Evolutionary conservation across 2,113 vertebrate genomes (phyloP).

Genomic region (Notothenia rossii): DNA sequence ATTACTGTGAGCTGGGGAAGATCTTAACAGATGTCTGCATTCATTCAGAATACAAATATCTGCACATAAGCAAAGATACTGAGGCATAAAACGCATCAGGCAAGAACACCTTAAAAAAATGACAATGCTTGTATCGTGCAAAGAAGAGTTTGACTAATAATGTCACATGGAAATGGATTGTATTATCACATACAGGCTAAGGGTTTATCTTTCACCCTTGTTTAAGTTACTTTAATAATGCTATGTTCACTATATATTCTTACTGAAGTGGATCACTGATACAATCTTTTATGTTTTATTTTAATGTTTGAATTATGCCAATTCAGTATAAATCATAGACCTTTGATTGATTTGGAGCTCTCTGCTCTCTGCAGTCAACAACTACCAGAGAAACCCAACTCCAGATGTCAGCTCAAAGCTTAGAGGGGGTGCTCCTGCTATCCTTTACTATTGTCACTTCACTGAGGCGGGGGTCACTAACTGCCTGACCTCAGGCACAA

Average conservation of each 20-base stretch:
- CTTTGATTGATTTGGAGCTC: not conserved
- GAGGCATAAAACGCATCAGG: conserved; percentile 2
- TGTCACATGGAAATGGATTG: not conserved
- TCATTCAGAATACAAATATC: conserved; percentile 16
- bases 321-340: not conserved
- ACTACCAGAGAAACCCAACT: conserved; percentile 37
- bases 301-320: conserved; percentile 12
- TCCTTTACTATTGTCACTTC: conserved; percentile 60
- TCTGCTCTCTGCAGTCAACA: conserved; percentile 32
- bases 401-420: conserved; percentile 57
- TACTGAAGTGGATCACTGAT: not conserved
- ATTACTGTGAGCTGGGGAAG: conserved; percentile 6
- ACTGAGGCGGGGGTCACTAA: conserved; percentile 42
- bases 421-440: conserved; percentile 32
- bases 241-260: conserved; percentile 5
- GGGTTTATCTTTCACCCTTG: conserved; percentile 16
- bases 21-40: conserved; percentile 27
- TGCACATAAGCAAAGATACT: not conserved
- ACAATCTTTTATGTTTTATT: not conserved
- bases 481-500: conserved; percentile 43
- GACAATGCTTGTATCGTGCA: not conserved
- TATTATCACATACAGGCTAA: not conserved
- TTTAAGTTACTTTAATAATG: conserved; percentile 9
- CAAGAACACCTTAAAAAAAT: not conserved
- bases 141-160: not conserved